A percentile compares a stretch with the other conserved stretches of the same genome.
Evolutionary conservation across 2,797 vertebrate species (phyloP).

Genomic region (Epinephelus awoara): DNA sequence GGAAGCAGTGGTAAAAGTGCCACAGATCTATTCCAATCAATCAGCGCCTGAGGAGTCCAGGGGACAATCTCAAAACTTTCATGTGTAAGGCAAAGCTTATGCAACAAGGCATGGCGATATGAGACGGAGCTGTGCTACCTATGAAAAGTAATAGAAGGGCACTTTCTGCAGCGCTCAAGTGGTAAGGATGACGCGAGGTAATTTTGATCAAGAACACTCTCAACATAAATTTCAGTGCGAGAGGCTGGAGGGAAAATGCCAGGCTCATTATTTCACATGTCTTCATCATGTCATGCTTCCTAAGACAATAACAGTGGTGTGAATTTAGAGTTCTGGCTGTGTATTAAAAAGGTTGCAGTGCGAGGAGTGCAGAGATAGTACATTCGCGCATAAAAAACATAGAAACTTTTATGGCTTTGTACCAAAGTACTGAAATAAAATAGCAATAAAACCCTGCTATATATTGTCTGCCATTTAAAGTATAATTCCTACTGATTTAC

Average conservation of each 20-base stretch:
- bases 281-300: conserved; percentile 13
- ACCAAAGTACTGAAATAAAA: conserved; percentile 6
- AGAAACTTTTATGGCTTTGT: background rate
- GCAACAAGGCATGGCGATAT: conserved; percentile 30
- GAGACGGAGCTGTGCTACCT: conserved; percentile 18
- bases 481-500: background rate
- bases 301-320: conserved; percentile 20
- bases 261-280: conserved; percentile 52
- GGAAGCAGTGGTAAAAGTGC: conserved; percentile 43
- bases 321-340: conserved; percentile 21
- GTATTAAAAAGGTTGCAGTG: conserved; percentile 20
- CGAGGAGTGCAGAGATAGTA: conserved; percentile 11
- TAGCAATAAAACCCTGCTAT: background rate
- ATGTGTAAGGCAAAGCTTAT: conserved; percentile 39
- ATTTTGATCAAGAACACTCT: conserved; percentile 50
- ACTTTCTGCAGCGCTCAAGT: conserved; percentile 13
- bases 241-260: conserved; percentile 36
- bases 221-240: conserved; percentile 35
- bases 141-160: conserved; percentile 19
- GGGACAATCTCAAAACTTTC: conserved; percentile 45
- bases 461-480: background rate
- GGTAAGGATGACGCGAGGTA: conserved; percentile 35
- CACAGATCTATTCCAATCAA: conserved; percentile 59
- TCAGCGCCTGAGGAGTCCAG: conserved; percentile 48
- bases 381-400: background rate